Percentiles rank a stretch among this genome's conserved stretches.
Conservation (phyloP, 2,797 vertebrate genomes). For the Sciurus carolinensis region DNA sequence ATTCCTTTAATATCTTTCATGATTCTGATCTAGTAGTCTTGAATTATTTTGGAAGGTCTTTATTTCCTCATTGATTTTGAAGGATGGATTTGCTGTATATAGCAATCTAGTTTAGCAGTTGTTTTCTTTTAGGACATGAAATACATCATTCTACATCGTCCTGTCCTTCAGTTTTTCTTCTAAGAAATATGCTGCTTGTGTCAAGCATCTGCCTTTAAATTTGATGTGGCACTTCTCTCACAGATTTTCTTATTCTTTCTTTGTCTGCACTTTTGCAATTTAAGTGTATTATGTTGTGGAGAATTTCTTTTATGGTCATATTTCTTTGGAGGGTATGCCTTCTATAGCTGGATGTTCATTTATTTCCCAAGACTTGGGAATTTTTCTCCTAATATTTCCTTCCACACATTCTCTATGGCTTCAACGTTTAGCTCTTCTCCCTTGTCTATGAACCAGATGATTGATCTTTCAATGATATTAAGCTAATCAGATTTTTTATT, state of each 20-base stretch:
- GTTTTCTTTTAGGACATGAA: too few species aligned
- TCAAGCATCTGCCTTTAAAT: neutral
- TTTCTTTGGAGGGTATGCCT: neutral
- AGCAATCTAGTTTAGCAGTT: too few species aligned
- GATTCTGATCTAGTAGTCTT: too few species aligned
- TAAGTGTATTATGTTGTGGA: neutral
- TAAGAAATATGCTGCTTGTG: neutral
- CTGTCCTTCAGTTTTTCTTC: neutral
- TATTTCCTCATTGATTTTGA: too few species aligned
- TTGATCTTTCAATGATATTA: neutral
- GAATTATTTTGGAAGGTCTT: too few species aligned
- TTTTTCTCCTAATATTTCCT: neutral
- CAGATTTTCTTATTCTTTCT: neutral
- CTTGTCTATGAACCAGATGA: neutral
- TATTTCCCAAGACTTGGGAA: neutral
- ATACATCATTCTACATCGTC: too few species aligned
- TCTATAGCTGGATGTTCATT: neutral
- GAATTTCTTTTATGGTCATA: neutral
- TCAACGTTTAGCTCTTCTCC: neutral
- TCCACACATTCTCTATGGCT: neutral
- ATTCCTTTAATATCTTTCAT: too few species aligned
- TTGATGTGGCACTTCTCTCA: neutral
- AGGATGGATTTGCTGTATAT: too few species aligned
- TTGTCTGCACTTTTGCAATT: neutral
- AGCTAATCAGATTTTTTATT: constrained; percentile 19